These are phyloP conservation scores for Eremobia ochroleuca DNA, from an alignment of 2,888 invertebrate genomes.

Conservation along the genomic window DNA sequence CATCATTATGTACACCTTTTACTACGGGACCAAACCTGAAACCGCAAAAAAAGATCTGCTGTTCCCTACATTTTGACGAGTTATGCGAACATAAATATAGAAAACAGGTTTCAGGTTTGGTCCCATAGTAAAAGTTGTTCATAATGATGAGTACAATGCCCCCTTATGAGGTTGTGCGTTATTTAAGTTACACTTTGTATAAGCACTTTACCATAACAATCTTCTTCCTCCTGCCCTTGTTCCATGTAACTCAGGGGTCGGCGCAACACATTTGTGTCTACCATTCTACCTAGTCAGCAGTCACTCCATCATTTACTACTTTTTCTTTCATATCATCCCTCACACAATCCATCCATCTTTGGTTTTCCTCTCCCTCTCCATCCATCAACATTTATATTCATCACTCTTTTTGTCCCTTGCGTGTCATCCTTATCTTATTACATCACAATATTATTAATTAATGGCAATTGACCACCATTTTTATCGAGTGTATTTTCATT, in stretches of 20 bases:
- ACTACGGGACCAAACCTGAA: no score
- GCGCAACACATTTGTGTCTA: background rate
- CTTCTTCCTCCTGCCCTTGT: background rate
- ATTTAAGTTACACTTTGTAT: no score
- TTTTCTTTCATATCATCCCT: background rate
- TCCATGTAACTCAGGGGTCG: background rate
- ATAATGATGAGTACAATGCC: no score
- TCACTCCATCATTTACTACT: background rate
- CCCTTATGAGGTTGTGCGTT: no score
- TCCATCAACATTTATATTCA: slow-evolving; percentile 1
- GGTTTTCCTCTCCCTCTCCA: background rate
- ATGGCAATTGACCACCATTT: background rate
- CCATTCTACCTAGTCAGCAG: background rate
- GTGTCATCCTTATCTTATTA: background rate
- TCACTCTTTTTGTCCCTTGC: background rate
- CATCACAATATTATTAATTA: background rate
- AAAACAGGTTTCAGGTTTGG: no score
- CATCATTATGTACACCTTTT: no score
- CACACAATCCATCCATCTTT: background rate
- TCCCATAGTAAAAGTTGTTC: no score
- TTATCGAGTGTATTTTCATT: slow-evolving; percentile 5
- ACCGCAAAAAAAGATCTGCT: no score
- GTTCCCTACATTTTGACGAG: no score
- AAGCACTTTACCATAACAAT: background rate
- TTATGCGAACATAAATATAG: no score